These are phyloP conservation scores for Papilio demoleus DNA, from an alignment of 2,888 invertebrate genomes.

Conservation along the genomic window DNA sequence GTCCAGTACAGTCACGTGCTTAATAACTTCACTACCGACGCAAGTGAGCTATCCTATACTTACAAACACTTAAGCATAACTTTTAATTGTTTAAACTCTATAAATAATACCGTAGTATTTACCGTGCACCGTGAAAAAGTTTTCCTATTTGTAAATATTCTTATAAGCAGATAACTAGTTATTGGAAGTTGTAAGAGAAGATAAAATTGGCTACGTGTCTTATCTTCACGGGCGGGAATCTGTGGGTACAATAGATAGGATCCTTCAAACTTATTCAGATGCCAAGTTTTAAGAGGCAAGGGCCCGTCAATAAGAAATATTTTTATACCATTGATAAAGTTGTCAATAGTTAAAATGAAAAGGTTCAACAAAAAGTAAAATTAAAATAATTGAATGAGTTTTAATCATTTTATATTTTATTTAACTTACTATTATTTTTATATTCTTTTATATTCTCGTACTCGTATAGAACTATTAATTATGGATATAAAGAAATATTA, in stretches of 20 bases:
- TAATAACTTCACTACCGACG: too few relatives aligned
- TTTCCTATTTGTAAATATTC: too few relatives aligned
- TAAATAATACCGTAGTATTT: too few relatives aligned
- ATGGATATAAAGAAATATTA: too few relatives aligned
- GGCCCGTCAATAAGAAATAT: constrained; percentile 1
- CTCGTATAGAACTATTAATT: too few relatives aligned
- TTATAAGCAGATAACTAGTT: constrained; percentile 26
- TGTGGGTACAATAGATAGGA: constrained; percentile 22
- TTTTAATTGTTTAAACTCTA: too few relatives aligned
- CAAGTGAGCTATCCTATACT: too few relatives aligned
- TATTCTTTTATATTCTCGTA: too few relatives aligned
- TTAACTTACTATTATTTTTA: not conserved
- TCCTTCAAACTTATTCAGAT: constrained; percentile 24
- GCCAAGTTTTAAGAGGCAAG: constrained; percentile 25
- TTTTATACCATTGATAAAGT: not conserved
- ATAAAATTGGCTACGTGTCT: constrained; percentile 36
- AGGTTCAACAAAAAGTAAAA: not conserved
- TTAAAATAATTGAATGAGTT: not conserved
- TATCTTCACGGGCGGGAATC: constrained; percentile 19
- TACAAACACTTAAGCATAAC: too few relatives aligned
- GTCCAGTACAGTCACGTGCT: too few relatives aligned
- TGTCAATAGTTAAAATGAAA: not conserved
- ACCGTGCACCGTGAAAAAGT: too few relatives aligned
- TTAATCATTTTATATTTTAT: not conserved
- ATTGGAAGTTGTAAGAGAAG: constrained; percentile 10